These are phyloP conservation scores for Tiliqua scincoides DNA, from an alignment of 2,113 vertebrate species.

Conservation along the genomic window DNA sequence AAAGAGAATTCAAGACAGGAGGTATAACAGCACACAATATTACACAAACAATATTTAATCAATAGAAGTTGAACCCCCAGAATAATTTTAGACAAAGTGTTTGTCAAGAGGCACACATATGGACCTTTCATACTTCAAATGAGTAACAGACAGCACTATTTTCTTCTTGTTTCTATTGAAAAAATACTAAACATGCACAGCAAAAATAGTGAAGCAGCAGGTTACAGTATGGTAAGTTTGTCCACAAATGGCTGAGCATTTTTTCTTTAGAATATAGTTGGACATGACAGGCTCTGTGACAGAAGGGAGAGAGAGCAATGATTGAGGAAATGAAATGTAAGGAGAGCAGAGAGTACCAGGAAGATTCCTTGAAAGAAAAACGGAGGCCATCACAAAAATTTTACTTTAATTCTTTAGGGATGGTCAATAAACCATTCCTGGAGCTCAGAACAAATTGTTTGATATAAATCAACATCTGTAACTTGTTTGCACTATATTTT, in stretches of 20 bases:
- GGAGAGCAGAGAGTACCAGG: background rate
- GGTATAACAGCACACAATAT: no score
- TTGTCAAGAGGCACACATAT: background rate
- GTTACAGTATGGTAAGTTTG: background rate
- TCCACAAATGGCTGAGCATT: background rate
- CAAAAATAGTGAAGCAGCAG: background rate
- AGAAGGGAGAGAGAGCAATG: background rate
- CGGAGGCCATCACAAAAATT: background rate
- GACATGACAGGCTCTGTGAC: background rate
- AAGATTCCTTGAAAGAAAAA: background rate
- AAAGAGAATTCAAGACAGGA: background rate
- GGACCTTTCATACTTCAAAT: background rate
- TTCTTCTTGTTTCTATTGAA: background rate
- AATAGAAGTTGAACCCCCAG: background rate
- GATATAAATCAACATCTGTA: slow-evolving; percentile 16
- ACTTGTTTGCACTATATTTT: slow-evolving; percentile 10
- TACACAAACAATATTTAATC: background rate
- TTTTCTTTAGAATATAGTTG: background rate
- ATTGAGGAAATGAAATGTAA: background rate
- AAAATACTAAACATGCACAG: background rate
- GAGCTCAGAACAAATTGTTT: slow-evolving; percentile 6
- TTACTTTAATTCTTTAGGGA: background rate
- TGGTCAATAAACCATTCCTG: slow-evolving; percentile 4
- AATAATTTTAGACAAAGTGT: background rate
- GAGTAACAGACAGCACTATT: background rate